These are phyloP conservation scores for Sarcophaga bullata DNA, from an alignment of 1,140 invertebrate species.

Conservation along the genomic window DNA sequence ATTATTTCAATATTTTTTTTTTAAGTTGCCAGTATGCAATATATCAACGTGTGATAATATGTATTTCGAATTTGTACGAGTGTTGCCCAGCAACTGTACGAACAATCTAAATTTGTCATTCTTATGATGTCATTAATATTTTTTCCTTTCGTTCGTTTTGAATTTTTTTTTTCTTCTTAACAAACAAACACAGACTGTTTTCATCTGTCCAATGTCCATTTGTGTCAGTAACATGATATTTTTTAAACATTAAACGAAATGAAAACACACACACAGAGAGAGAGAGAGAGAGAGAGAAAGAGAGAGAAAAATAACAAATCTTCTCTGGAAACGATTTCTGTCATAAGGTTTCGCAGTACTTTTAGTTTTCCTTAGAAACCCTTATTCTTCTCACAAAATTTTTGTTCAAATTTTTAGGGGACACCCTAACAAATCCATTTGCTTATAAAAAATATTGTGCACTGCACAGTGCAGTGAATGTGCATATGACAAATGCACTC, in stretches of 20 bases:
- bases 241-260: background rate
- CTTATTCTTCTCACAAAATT: no score
- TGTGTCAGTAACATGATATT: constrained; percentile 45
- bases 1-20: background rate
- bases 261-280: background rate
- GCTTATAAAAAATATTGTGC: background rate
- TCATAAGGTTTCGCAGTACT: no score
- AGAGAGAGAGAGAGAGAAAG: background rate
- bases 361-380: no score
- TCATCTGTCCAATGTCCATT: constrained; percentile 41
- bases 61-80: background rate
- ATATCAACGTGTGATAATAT: background rate
- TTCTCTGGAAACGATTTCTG: no score
- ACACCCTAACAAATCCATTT: background rate
- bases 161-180: constrained; percentile 8
- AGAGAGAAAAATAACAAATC: background rate
- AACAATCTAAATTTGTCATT: constrained; percentile 25
- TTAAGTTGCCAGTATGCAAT: constrained; percentile 1
- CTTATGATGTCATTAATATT: constrained; percentile 18
- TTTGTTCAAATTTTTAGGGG: no score
- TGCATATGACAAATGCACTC: constrained; percentile 40
- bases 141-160: background rate
- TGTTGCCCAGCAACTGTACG: background rate
- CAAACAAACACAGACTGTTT: constrained; percentile 13
- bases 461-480: background rate